A percentile compares a stretch with the other conserved stretches of the same genome.
phyloP scores from a whole-genome alignment of 2,888 invertebrate genomes.

The Stenchaetothrips biformis region DNA sequence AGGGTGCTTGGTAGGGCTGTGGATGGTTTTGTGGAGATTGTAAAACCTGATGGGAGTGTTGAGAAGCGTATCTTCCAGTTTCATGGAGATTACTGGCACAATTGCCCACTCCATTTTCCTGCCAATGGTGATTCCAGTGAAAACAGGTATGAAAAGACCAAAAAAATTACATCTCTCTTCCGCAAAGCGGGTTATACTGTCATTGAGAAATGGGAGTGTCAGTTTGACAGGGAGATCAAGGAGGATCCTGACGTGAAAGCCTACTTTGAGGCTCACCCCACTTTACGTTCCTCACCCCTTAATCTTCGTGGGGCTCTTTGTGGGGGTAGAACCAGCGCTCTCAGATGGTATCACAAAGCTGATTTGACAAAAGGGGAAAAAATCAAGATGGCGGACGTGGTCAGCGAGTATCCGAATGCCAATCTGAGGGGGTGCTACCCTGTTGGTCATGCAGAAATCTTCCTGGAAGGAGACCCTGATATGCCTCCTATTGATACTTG shows the following conservation, averaged over 20 bases:
- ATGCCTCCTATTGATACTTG: slow-evolving; percentile 15
- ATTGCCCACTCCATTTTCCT: slow-evolving; percentile 26
- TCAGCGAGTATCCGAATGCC: slow-evolving; percentile 31
- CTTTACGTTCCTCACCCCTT: slow-evolving; percentile 29
- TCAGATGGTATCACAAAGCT: not conserved
- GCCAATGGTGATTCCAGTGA: not conserved
- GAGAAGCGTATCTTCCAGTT: slow-evolving; percentile 34
- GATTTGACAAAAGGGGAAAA: slow-evolving; percentile 26
- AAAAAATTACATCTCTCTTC: too few relatives aligned
- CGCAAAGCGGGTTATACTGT: too few relatives aligned
- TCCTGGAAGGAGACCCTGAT: not conserved
- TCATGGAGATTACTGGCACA: slow-evolving; percentile 35
- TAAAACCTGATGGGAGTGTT: slow-evolving; percentile 7
- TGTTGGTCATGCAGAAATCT: slow-evolving; percentile 27
- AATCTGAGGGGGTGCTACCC: slow-evolving; percentile 31
- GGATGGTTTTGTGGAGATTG: slow-evolving; percentile 31
- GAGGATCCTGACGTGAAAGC: slow-evolving; percentile 14
- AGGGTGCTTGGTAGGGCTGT: slow-evolving; percentile 33
- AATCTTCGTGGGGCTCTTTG: slow-evolving; percentile 39
- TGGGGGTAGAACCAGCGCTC: slow-evolving; percentile 38
- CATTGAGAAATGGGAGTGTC: too few relatives aligned
- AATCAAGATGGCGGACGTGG: slow-evolving; percentile 33
- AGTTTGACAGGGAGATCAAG: not conserved
- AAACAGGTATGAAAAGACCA: too few relatives aligned
- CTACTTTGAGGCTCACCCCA: not conserved